Conservation (phyloP, 1,140 invertebrate genomes). For the Spodoptera litura region DNA sequence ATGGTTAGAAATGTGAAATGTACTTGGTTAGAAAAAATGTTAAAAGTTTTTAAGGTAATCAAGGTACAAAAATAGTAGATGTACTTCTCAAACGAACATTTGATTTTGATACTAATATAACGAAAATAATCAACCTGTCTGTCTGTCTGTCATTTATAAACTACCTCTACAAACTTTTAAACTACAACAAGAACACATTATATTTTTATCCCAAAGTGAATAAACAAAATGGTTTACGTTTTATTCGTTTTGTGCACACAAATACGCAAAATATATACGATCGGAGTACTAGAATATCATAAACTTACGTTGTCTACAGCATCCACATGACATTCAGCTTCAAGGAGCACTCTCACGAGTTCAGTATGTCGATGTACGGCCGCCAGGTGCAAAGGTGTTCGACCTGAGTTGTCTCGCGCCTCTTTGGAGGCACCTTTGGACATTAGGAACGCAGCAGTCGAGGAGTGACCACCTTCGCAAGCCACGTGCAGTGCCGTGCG, state of each 20-base stretch:
- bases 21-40: no score
- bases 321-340: slow-evolving; percentile 87
- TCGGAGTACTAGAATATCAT: slow-evolving; percentile 59
- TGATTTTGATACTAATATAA: no score
- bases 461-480: slow-evolving; percentile 90
- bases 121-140: no score
- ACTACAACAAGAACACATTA: no score
- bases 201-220: no score
- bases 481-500: slow-evolving; percentile 91
- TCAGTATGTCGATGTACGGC: slow-evolving; percentile 92
- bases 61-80: no score
- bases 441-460: slow-evolving; percentile 89
- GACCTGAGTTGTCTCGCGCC: slow-evolving; percentile 90
- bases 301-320: slow-evolving; percentile 74
- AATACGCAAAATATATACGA: slow-evolving; percentile 2
- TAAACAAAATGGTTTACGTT: not conserved
- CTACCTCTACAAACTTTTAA: no score
- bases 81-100: no score
- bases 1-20: no score
- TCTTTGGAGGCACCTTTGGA: slow-evolving; percentile 87
- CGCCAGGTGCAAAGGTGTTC: slow-evolving; percentile 93
- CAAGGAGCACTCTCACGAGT: slow-evolving; percentile 90
- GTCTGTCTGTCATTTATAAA: no score
- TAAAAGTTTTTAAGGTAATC: no score
- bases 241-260: not conserved